A percentile compares a stretch with the other conserved stretches of the same genome.
phyloP scores from a whole-genome alignment of 2,888 invertebrate species.

The Mythimna loreyi region DNA sequence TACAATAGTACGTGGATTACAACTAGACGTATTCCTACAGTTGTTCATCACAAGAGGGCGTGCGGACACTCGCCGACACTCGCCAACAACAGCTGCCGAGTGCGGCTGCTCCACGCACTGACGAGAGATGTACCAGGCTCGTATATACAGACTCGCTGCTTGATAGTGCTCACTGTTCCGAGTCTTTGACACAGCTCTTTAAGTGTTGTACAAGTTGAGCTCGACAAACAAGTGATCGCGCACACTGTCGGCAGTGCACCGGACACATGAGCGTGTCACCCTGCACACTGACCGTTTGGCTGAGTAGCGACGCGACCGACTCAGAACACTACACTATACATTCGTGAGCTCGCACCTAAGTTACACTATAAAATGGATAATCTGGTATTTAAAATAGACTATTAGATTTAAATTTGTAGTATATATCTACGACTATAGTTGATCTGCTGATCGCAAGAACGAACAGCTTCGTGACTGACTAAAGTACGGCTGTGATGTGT shows the following conservation, averaged over 20 bases:
- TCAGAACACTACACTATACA: slow-evolving; percentile 12
- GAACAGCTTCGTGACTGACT: not conserved
- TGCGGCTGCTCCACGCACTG: slow-evolving; percentile 15
- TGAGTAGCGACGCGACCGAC: not conserved
- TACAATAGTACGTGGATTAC: slow-evolving; percentile 50
- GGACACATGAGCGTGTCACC: not conserved
- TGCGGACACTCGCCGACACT: slow-evolving; percentile 5
- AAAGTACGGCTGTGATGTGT: not conserved
- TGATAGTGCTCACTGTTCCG: not conserved
- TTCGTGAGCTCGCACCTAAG: slow-evolving; percentile 6
- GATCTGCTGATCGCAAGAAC: slow-evolving; percentile 11
- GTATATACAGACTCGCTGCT: not conserved
- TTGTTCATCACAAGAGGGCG: slow-evolving; percentile 46
- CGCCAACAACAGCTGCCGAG: not conserved
- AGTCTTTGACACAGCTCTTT: not conserved
- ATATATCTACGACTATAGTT: slow-evolving; percentile 30
- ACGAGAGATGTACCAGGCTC: slow-evolving; percentile 2
- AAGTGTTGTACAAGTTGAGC: not conserved
- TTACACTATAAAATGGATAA: slow-evolving; percentile 37
- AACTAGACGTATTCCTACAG: slow-evolving; percentile 40
- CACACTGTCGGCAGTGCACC: slow-evolving; percentile 5
- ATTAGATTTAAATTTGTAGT: slow-evolving; percentile 43
- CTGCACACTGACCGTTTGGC: not conserved
- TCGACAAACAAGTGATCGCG: not conserved
- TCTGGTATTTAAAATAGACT: slow-evolving; percentile 57